Percentiles rank a stretch among this genome's conserved stretches.
Evolutionary conservation across 1,140 invertebrate species (phyloP).

Genomic region (Mamestra configurata): DNA sequence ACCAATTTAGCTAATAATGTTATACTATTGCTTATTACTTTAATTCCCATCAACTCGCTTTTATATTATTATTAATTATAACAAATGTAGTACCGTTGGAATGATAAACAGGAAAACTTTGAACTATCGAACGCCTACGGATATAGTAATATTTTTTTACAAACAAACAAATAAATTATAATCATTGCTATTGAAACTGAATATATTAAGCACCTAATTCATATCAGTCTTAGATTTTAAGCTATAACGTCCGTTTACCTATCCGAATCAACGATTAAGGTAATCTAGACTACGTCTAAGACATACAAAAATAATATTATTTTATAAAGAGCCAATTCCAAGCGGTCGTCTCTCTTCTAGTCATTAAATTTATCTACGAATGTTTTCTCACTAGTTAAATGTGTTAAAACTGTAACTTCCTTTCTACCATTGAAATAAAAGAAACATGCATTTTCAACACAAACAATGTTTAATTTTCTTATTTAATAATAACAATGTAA

Average conservation of each 20-base stretch:
- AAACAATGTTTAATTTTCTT: slow-evolving; percentile 43
- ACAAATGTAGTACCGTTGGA: slow-evolving; percentile 50
- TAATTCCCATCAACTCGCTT: neutral
- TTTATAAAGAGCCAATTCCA: slow-evolving; percentile 16
- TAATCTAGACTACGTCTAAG: slow-evolving; percentile 42
- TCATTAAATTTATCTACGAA: neutral
- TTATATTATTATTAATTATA: slow-evolving; percentile 2
- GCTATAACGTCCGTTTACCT: slow-evolving; percentile 40
- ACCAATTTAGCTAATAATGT: slow-evolving; percentile 1
- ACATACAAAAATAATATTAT: slow-evolving; percentile 33
- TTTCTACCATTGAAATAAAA: slow-evolving; percentile 43
- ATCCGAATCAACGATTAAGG: slow-evolving; percentile 23
- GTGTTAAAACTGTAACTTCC: slow-evolving; percentile 36
- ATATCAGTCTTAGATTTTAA: slow-evolving; percentile 70
- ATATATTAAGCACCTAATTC: slow-evolving; percentile 66
- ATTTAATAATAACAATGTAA: slow-evolving; percentile 21
- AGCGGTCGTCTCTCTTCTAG: neutral
- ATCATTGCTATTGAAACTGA: slow-evolving; percentile 43
- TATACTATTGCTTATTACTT: neutral
- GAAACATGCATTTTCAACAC: slow-evolving; percentile 37
- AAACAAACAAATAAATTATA: slow-evolving; percentile 43
- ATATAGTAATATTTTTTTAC: slow-evolving; percentile 23
- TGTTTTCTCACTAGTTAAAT: neutral
- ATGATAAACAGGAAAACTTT: slow-evolving; percentile 51
- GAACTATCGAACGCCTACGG: slow-evolving; percentile 6